Conservation (phyloP, 2,888 invertebrate species). For the Globia sparganii region DNA sequence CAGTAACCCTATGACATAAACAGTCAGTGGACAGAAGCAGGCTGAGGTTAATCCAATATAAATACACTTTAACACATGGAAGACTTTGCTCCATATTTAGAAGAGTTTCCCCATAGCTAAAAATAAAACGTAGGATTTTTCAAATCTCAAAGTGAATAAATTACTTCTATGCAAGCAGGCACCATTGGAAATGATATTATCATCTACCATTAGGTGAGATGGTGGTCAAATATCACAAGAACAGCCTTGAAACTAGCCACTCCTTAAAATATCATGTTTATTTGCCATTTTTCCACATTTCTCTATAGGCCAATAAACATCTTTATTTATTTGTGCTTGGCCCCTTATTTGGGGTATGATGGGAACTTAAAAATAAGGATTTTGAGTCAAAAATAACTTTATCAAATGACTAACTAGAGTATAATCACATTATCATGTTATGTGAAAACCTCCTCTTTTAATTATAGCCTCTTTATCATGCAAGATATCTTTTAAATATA, state of each 20-base stretch:
- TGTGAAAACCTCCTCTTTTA: constrained; percentile 11
- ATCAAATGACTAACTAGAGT: neutral
- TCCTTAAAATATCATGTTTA: constrained; percentile 8
- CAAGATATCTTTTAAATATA: neutral
- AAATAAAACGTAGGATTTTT: neutral
- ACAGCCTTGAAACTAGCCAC: neutral
- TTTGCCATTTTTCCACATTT: neutral
- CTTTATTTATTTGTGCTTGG: neutral
- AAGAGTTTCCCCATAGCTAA: neutral
- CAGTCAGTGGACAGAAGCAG: constrained; percentile 45
- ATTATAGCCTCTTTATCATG: constrained; percentile 24
- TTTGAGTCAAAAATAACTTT: neutral
- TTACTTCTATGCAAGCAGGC: neutral
- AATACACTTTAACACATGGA: neutral
- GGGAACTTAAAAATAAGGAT: neutral
- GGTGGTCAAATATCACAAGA: neutral
- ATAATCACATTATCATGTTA: constrained; percentile 17
- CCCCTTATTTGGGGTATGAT: neutral
- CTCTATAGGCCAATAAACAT: neutral
- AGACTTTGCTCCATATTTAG: neutral
- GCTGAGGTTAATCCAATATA: constrained; percentile 55
- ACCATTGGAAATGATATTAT: neutral
- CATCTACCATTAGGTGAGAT: neutral
- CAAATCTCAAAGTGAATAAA: neutral
- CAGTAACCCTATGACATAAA: constrained; percentile 65